Base-by-base conservation (phyloP, 2,797 vertebrate species). In the Oreonectes daqikongensis region DNA sequence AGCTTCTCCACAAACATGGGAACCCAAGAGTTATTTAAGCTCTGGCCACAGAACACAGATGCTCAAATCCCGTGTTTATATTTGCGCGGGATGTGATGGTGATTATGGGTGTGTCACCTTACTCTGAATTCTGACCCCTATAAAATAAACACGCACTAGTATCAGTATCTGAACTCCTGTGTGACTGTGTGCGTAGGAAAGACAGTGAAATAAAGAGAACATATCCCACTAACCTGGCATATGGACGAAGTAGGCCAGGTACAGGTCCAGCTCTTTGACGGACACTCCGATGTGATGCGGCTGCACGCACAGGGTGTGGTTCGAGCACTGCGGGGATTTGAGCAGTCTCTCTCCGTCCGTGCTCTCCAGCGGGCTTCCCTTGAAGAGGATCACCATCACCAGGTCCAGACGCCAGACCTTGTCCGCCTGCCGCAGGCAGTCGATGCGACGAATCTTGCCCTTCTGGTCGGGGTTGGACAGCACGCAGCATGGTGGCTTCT, bases 381-480 rank as follows among this genome's bases (percentile, higher is more conserved):
- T 97, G 92, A 97, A 97, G 90, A 97, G 92, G 91, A 97, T 97
- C 90, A 97, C 96, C 96, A 96, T 97, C 87, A 97, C 96, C 91
- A 97, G 94, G 92, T 97, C 96, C 92, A 97, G 94, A 79, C 96
- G 89, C 96, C 96, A 97, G 90, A 97, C 95, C 91, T 97, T 97
- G 94, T 97, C 95, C 40, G 95, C 96, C 92, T 97, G 95, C 84
- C 95, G 93, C 75, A 97, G 95, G 91, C 96, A 97, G 92, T 97
- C 95, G 90, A 97, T 97, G 86, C 96, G 94, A 75, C 96, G 93
- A 89, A 97, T 97, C 93, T 97, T 97, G 88, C 96, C 96, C 89
- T 97, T 97, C 94, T 97, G 96, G 91, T 97, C 96, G 10, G 96
- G 96, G 91, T 97, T 97, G 88, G 95, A 96, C 75, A 97, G 94